These are phyloP conservation scores for Leuctra nigra DNA, from an alignment of 2,888 invertebrate genomes.

Conservation along the genomic window DNA sequence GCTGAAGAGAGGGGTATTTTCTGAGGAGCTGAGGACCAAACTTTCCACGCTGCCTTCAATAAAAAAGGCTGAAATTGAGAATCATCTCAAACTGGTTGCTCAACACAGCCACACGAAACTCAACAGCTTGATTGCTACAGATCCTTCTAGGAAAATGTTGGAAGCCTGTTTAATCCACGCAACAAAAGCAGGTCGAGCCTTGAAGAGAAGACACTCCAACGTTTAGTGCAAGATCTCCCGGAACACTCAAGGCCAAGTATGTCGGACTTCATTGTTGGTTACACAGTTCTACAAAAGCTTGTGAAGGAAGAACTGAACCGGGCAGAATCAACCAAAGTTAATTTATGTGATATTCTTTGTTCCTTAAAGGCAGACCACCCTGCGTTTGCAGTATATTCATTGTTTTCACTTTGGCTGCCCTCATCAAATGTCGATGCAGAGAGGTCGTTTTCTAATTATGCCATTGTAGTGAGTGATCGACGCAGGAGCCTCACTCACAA, in stretches of 20 bases:
- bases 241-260: not conserved
- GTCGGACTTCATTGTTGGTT: not conserved
- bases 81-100: not conserved
- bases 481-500: not conserved
- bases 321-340: not conserved
- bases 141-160: not conserved
- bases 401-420: not conserved
- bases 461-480: not conserved
- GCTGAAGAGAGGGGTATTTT: not conserved
- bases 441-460: not conserved
- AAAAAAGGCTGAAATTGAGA: not conserved
- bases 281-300: not conserved
- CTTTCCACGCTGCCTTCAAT: not conserved
- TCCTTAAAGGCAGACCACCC: not conserved
- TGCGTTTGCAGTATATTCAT: not conserved
- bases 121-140: not conserved
- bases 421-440: not conserved
- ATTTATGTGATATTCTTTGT: not conserved
- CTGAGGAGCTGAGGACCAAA: not conserved
- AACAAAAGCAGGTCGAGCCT: not conserved
- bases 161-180: conserved; percentile 11
- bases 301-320: not conserved
- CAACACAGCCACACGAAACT: not conserved
- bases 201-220: not conserved
- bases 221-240: not conserved